These are phyloP conservation scores for Saccostrea cuccullata DNA, from an alignment of 1,140 invertebrate species.

Conservation along the genomic window DNA sequence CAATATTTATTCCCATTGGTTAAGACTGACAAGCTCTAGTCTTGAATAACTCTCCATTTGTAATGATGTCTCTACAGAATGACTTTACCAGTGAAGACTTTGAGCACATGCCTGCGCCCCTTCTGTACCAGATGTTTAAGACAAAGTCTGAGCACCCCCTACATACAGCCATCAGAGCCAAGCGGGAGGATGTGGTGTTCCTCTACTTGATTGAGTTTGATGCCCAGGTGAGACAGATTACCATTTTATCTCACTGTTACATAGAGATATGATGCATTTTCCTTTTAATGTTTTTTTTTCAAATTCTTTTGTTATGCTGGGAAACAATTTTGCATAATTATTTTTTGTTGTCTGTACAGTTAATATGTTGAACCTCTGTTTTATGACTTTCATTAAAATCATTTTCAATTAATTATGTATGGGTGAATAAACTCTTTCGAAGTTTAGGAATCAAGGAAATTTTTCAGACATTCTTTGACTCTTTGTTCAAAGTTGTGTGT, in stretches of 20 bases:
- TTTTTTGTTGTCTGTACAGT: background rate
- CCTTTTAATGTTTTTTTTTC: background rate
- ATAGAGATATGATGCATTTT: background rate
- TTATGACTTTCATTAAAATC: too few species aligned
- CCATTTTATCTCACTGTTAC: background rate
- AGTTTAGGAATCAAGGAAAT: too few species aligned
- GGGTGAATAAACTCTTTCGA: too few species aligned
- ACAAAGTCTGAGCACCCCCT: conserved; percentile 92
- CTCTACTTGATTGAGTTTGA: conserved; percentile 94
- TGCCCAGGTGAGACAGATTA: conserved; percentile 83
- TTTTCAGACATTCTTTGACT: too few species aligned
- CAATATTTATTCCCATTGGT: too few species aligned
- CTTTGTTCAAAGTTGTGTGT: background rate
- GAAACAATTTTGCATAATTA: background rate
- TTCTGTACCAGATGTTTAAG: conserved; percentile 94
- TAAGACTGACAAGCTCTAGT: too few species aligned
- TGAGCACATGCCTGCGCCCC: conserved; percentile 92
- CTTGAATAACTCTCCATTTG: background rate
- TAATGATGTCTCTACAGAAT: conserved; percentile 81
- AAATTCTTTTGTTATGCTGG: background rate
- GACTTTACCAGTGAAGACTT: conserved; percentile 95
- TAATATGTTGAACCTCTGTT: background rate
- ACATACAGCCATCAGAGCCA: conserved; percentile 91
- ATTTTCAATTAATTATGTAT: too few species aligned
- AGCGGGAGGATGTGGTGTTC: conserved; percentile 95